Conservation (phyloP, 2,888 invertebrate genomes). For the Heliconius charithonia region DNA sequence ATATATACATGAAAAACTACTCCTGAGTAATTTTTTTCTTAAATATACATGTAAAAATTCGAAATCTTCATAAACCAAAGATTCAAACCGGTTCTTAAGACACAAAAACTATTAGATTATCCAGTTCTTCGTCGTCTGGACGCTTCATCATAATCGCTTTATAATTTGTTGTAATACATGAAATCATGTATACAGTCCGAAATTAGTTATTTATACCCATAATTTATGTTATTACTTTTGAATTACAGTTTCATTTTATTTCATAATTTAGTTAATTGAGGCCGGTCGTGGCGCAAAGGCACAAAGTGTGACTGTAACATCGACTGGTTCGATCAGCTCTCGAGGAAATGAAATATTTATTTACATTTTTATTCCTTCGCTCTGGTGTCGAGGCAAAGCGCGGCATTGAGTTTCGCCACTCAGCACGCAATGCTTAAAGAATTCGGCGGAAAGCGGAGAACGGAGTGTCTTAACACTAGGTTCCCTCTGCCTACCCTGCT, state of each 20-base stretch:
- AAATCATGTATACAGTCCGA: slow-evolving; percentile 2
- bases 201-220: neutral
- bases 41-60: neutral
- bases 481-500: too few species aligned
- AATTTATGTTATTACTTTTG: neutral
- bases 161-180: slow-evolving; percentile 6
- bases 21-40: neutral
- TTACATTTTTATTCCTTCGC: too few species aligned
- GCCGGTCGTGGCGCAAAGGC: too few species aligned
- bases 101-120: slow-evolving; percentile 17
- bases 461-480: too few species aligned
- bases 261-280: neutral
- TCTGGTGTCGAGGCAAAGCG: too few species aligned
- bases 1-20: neutral
- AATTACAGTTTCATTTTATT: neutral
- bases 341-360: too few species aligned
- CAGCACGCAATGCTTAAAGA: too few species aligned
- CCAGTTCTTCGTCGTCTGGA: slow-evolving; percentile 9
- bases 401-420: too few species aligned
- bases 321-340: too few species aligned
- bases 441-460: too few species aligned
- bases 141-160: slow-evolving; percentile 14
- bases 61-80: neutral
- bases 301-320: too few species aligned
- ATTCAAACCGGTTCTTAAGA: slow-evolving; percentile 11